A percentile compares a stretch with the other conserved stretches of the same genome.
Conservation (phyloP, 2,888 invertebrate genomes). For the Merodon equestris region DNA sequence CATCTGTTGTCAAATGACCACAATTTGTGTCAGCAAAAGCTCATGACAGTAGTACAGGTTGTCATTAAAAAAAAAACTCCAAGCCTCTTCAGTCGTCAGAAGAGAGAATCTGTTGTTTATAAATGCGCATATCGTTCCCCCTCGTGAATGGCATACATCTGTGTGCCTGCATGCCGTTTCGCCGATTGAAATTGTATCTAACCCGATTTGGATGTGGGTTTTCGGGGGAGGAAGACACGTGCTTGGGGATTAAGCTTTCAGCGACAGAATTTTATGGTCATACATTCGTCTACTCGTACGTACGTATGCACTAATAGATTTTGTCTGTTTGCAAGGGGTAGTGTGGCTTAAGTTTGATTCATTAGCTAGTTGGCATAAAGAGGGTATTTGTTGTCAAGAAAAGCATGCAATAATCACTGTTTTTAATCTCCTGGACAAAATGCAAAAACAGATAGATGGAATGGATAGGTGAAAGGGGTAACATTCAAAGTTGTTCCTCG, state of each 20-base stretch:
- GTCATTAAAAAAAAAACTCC: not conserved
- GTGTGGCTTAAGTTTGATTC: conserved; percentile 60
- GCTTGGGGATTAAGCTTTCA: conserved; percentile 48
- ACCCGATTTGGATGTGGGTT: not conserved
- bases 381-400: not conserved
- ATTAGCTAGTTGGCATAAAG: conserved; percentile 25
- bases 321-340: too few relatives aligned
- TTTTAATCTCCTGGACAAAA: not conserved
- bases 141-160: not conserved
- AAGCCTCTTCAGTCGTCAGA: not conserved
- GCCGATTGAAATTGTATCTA: not conserved
- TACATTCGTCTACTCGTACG: conserved; percentile 19
- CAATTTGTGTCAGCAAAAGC: not conserved
- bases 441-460: too few relatives aligned
- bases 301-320: conserved; percentile 12
- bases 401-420: not conserved
- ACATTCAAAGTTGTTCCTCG: too few relatives aligned
- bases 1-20: conserved; percentile 49
- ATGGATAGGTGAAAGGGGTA: too few relatives aligned
- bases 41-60: not conserved
- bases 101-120: conserved; percentile 2
- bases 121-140: conserved; percentile 17
- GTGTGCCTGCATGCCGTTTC: not conserved
- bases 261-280: conserved; percentile 8
- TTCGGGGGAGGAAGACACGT: conserved; percentile 45